Base-by-base conservation (phyloP, 2,113 vertebrate genomes). In the Chaetodon auriga region DNA sequence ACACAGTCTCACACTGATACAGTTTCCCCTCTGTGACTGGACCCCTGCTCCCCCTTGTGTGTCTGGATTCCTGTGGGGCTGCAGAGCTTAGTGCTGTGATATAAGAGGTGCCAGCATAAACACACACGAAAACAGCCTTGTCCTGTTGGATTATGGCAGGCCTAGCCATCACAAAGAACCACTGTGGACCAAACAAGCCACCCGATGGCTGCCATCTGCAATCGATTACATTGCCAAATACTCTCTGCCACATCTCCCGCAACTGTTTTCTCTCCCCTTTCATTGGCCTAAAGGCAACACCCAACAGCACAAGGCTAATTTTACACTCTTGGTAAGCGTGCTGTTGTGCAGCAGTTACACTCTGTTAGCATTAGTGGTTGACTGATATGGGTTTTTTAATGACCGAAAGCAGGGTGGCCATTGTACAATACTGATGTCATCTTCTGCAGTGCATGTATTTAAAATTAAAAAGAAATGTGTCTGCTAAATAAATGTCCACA, bases 111-210 rank as follows among this genome's bases (percentile, higher is more conserved):
- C 88, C 85, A 82, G 73, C 73, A 87, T 53, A 88, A 88, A 86
- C 75, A 74, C 81, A 43, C 62, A 69, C 36, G 57, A 75, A 87
- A 90, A 89, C 66, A 57, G 66, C 81, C 76, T 75, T 53, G 85
- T 87, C 82, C 85, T 75, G 82, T 75, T 60, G 87, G 90, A 93
- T 89, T 87, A 90, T 43, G 75, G 86, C 77, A 45, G 89, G 86
- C 85, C 88, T 53, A 73, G 62, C 80, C 62, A 66, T 91, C 89
- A 93, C 92, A 95, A 93, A 92, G 93, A 91, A 69, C 90, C 90
- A 82, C 91, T 93, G 92, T 94, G 90, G 87, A 78, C 89, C 83
- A 82, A 82, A 88, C 90, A 90, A 83, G 83, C 62, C 78, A 46
- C 66, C 87, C 69, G 23, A 72, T 53, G 45, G 82, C 84, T 46